Evolutionary conservation across 2,888 invertebrate species (phyloP).

Genomic region (Sesia bembeciformis): DNA sequence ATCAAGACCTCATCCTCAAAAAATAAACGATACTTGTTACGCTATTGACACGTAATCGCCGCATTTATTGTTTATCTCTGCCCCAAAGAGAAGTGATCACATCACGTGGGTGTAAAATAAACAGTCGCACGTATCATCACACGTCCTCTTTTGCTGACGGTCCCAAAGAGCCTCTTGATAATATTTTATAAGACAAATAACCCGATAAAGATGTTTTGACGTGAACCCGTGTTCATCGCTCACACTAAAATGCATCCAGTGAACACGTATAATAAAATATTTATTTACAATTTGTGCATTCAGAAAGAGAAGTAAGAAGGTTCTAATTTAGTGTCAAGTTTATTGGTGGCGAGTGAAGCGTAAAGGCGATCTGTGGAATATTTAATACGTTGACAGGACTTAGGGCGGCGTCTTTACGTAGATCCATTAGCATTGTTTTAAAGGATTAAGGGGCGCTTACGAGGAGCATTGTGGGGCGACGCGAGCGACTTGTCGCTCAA

Average conservation of each 20-base stretch:
- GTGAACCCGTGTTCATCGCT: conserved; percentile 73
- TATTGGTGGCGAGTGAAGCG: conserved; percentile 66
- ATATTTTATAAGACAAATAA: conserved; percentile 75
- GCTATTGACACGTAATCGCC: conserved; percentile 65
- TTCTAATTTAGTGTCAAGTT: conserved; percentile 69
- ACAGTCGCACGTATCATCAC: conserved; percentile 63
- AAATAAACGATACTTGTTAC: conserved; percentile 67
- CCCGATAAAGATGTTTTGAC: conserved; percentile 75
- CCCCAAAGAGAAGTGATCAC: conserved; percentile 61
- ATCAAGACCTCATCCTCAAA: conserved; percentile 53
- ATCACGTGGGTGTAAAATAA: conserved; percentile 68
- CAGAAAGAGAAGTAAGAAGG: conserved; percentile 49
- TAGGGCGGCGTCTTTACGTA: conserved; percentile 53
- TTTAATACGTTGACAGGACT: conserved; percentile 63
- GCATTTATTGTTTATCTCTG: conserved; percentile 69
- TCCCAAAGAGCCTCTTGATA: conserved; percentile 71
- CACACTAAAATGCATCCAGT: conserved; percentile 71
- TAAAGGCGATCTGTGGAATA: conserved; percentile 57
- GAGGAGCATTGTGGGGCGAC: conserved; percentile 39
- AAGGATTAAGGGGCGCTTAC: conserved; percentile 66
- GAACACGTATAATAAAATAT: conserved; percentile 70
- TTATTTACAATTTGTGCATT: conserved; percentile 65
- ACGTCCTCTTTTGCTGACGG: conserved; percentile 71
- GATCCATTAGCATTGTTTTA: conserved; percentile 74
- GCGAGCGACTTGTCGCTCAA: conserved; percentile 28